Evolutionary conservation across 1,140 invertebrate genomes (phyloP).

Genomic region (Drosophila azteca): DNA sequence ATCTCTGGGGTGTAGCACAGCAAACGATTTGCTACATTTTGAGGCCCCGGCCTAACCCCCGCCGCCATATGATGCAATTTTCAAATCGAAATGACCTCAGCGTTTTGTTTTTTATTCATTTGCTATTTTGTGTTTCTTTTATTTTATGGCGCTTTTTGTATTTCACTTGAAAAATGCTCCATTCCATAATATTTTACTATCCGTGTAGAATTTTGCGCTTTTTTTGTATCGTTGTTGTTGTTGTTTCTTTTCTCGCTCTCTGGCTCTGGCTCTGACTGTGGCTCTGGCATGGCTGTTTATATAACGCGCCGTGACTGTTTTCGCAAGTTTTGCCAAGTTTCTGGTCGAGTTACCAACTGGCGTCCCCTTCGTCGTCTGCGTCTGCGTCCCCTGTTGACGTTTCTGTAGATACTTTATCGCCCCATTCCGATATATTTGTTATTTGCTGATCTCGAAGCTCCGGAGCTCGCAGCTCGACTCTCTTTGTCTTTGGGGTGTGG

Average conservation of each 20-base stretch:
- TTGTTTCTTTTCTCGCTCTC: slow-evolving; percentile 2
- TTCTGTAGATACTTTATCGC: slow-evolving; percentile 43
- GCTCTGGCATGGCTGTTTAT: slow-evolving; percentile 38
- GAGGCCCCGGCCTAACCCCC: slow-evolving; percentile 4
- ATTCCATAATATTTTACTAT: slow-evolving; percentile 46
- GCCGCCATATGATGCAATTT: slow-evolving; percentile 47
- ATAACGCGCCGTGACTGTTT: slow-evolving; percentile 67
- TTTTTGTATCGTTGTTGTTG: no score
- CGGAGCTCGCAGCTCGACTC: slow-evolving; percentile 3
- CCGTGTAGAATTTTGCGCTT: slow-evolving; percentile 48
- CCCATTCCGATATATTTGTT: slow-evolving; percentile 52
- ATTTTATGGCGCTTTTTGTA: slow-evolving; percentile 24
- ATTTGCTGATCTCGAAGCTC: slow-evolving; percentile 51
- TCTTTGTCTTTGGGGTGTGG: slow-evolving; percentile 60
- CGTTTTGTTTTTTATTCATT: slow-evolving; percentile 29
- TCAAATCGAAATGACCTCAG: slow-evolving; percentile 67
- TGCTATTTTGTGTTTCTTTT: slow-evolving; percentile 14
- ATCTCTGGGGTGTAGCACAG: neutral
- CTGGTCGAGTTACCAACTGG: slow-evolving; percentile 41
- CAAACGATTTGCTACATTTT: no score
- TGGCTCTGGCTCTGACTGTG: neutral
- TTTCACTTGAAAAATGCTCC: slow-evolving; percentile 65
- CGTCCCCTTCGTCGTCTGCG: neutral
- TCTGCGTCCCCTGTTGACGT: neutral
- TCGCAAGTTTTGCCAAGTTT: slow-evolving; percentile 67